Evolutionary conservation across 2,113 vertebrate species (phyloP), one percentile per base, ranked within the genome.

Genomic region (Stegastes partitus): DNA sequence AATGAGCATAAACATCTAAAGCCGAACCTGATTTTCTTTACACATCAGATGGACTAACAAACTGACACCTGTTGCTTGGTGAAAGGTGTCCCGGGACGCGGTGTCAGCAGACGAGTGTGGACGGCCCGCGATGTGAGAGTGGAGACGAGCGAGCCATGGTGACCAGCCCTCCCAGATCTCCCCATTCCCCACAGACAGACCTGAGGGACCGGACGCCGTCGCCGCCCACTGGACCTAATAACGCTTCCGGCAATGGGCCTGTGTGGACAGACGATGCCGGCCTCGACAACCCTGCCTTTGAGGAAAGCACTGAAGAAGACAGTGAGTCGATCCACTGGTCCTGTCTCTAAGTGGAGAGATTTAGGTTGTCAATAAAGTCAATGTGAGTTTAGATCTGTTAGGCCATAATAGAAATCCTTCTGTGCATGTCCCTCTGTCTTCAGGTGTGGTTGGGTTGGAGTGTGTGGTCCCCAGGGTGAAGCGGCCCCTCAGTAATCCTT

Each of bases 241-340:
- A 87, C 55, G 66, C 91, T 7, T 89, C 93, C 0, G 79, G 92
- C 0, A 80, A 94, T 11, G 93, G 94, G 31, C 93, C 96, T 0
- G 6, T 79, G 0, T 97, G 97, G 96, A 94, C 94, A 0, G 96
- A 98, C 0, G 96, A 98, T 15, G 94, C 96, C 0, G 81, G 96
- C 74, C 93, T 97, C 0, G 97, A 99, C 91, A 99, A 98, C 91
- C 96, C 95, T 0, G 96, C 96, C 85, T 99, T 98, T 31, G 98
- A 99, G 82, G 98, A 98, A 93, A 96, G 72, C 92, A 92, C 93
- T 0, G 94, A 94, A 72, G 93, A 96, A 71, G 97, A 99, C 81
- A 94, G 98, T 99, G 95, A 85, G 97, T 96, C 8, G 0, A 50
- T 22, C 23, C 3, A 12, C 49, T 25, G 15, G 39, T 23, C 11